Conservation (phyloP, 1,140 invertebrate species). For the Euura saliciscinereae region DNA sequence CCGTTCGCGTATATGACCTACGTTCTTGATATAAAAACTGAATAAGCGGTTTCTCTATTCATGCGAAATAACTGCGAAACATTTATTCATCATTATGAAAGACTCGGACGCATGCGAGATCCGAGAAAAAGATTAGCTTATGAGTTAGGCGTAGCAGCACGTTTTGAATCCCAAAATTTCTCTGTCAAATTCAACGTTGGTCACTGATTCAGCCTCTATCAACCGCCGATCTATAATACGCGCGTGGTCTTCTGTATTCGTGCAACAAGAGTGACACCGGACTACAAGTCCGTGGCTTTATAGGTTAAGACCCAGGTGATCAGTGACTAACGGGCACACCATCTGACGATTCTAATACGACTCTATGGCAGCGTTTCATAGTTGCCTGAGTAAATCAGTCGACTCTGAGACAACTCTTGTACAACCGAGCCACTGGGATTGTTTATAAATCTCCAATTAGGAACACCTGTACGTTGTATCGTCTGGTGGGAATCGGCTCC, state of each 20-base stretch:
- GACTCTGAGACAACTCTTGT: conserved; percentile 16
- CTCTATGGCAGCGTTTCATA: conserved; percentile 16
- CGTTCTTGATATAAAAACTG: background rate
- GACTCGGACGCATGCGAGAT: background rate
- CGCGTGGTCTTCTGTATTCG: background rate
- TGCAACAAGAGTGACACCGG: background rate
- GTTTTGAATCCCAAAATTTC: conserved; percentile 18
- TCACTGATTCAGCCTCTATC: background rate
- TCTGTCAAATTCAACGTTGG: conserved; percentile 22
- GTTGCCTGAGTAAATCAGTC: conserved; percentile 32
- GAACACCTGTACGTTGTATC: conserved; percentile 38
- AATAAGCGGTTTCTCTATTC: conserved; percentile 24
- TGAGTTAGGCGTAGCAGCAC: background rate
- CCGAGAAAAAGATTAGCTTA: background rate
- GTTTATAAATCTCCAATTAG: conserved; percentile 46
- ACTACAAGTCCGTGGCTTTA: background rate
- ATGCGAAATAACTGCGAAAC: conserved; percentile 26
- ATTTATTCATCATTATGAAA: conserved; percentile 14
- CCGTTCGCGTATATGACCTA: background rate
- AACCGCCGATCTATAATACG: background rate
- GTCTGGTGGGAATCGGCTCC: conserved; percentile 1
- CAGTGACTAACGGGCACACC: conserved; percentile 39
- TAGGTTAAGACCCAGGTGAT: conserved; percentile 11
- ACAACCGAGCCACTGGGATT: conserved; percentile 24
- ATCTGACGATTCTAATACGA: conserved; percentile 39